phyloP scores from a whole-genome alignment of 2,888 invertebrate species.

The Tenthredo distinguenda region DNA sequence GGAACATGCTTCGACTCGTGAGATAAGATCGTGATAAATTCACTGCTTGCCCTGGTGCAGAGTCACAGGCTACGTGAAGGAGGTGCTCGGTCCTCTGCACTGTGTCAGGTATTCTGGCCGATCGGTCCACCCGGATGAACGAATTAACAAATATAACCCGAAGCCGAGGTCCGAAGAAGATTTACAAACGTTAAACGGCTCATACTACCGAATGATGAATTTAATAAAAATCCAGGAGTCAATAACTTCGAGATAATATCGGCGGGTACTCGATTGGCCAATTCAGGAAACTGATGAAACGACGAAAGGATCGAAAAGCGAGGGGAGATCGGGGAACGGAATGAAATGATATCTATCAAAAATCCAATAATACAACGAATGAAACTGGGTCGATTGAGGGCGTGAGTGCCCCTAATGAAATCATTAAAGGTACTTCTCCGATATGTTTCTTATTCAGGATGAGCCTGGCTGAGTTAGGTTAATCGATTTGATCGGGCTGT shows the following conservation, averaged over 20 bases:
- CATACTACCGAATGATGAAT: not conserved
- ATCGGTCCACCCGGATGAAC: constrained; percentile 64
- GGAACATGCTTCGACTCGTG: constrained; percentile 60
- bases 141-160: constrained; percentile 61
- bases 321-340: not conserved
- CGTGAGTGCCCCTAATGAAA: constrained; percentile 12
- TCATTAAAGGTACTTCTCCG: constrained; percentile 6
- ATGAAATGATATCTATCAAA: not conserved
- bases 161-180: constrained; percentile 35
- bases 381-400: not conserved
- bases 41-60: constrained; percentile 64
- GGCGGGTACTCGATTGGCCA: not conserved
- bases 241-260: not conserved
- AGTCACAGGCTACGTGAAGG: constrained; percentile 47
- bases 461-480: constrained; percentile 26
- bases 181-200: not conserved
- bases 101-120: constrained; percentile 59
- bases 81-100: constrained; percentile 53
- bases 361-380: not conserved
- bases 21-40: constrained; percentile 75
- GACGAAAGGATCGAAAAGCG: not conserved
- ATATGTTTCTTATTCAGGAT: constrained; percentile 10
- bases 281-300: not conserved
- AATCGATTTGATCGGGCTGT: constrained; percentile 51
- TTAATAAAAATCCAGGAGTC: not conserved